phyloP scores from a whole-genome alignment of 2,797 vertebrate species.

The Mormyrops boulengeri region DNA sequence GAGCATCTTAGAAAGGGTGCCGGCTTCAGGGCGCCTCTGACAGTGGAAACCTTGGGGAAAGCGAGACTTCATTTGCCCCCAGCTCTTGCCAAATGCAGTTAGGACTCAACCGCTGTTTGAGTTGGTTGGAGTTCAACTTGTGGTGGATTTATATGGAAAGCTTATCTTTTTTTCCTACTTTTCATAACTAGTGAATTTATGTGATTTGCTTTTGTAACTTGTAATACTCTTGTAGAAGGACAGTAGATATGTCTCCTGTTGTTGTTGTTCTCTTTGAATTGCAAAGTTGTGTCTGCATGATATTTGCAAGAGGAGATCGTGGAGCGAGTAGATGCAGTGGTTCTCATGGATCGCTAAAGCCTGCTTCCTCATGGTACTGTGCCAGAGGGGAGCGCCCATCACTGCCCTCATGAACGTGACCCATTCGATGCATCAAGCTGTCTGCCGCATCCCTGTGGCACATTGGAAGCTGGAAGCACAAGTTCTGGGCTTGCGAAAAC shows the following conservation, averaged over 20 bases:
- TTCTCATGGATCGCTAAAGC: not conserved
- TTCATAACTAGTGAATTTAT: constrained; percentile 21
- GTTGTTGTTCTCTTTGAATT: not conserved
- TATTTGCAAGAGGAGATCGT: not conserved
- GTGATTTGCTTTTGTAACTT: constrained; percentile 34
- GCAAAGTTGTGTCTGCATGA: not conserved
- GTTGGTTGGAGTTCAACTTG: constrained; percentile 59
- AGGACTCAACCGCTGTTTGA: constrained; percentile 57
- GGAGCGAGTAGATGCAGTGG: not conserved
- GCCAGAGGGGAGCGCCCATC: not conserved
- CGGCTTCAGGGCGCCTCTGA: not conserved
- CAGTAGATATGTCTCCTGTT: not conserved
- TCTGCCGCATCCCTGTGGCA: not conserved
- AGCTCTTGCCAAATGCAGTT: constrained; percentile 45
- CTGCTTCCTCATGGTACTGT: too few relatives aligned
- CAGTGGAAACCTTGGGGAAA: not conserved
- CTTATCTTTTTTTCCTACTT: constrained; percentile 47
- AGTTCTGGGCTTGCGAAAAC: not conserved
- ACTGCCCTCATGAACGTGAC: not conserved
- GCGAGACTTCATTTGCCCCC: not conserved
- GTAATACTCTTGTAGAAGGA: not conserved
- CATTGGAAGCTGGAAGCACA: not conserved
- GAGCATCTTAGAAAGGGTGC: not conserved
- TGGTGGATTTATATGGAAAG: constrained; percentile 55
- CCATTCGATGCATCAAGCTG: not conserved